phyloP scores from a whole-genome alignment of 2,113 vertebrate genomes.

The Oncorhynchus keta region DNA sequence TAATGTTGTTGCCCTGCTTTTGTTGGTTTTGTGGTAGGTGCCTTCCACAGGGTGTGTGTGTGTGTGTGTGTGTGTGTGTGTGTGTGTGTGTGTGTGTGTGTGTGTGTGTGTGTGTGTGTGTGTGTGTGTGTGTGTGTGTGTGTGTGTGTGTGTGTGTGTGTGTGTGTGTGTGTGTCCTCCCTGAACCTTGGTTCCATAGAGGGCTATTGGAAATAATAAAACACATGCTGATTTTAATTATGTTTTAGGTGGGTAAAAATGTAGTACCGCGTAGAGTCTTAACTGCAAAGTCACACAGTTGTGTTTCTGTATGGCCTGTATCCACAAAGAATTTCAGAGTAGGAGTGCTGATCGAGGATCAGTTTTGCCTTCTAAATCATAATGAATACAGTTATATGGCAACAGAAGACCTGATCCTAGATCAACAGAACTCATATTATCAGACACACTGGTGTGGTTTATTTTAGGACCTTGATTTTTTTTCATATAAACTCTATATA shows the following conservation, averaged over 20 bases:
- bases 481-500: constrained; percentile 18
- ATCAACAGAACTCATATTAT: too few relatives aligned
- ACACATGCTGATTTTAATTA: constrained; percentile 62
- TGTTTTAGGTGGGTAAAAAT: constrained; percentile 25
- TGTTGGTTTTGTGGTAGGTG: constrained; percentile 19
- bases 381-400: too few relatives aligned
- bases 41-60: too few relatives aligned
- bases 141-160: constrained; percentile 1
- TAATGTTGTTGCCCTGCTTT: constrained; percentile 62
- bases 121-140: not conserved
- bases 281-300: constrained; percentile 8
- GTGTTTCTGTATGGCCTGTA: constrained; percentile 3
- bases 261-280: constrained; percentile 13
- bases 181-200: constrained; percentile 49
- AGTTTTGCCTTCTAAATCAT: too few relatives aligned
- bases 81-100: too few relatives aligned
- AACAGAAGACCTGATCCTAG: too few relatives aligned
- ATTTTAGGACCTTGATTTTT: constrained; percentile 21
- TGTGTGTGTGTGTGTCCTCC: constrained; percentile 49
- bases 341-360: too few relatives aligned
- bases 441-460: not conserved
- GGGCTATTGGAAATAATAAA: constrained; percentile 47
- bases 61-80: too few relatives aligned
- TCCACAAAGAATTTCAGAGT: too few relatives aligned
- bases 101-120: not conserved